Evolutionary conservation across 2,113 vertebrate genomes (phyloP).

Genomic region (Ardeotis arabs): DNA sequence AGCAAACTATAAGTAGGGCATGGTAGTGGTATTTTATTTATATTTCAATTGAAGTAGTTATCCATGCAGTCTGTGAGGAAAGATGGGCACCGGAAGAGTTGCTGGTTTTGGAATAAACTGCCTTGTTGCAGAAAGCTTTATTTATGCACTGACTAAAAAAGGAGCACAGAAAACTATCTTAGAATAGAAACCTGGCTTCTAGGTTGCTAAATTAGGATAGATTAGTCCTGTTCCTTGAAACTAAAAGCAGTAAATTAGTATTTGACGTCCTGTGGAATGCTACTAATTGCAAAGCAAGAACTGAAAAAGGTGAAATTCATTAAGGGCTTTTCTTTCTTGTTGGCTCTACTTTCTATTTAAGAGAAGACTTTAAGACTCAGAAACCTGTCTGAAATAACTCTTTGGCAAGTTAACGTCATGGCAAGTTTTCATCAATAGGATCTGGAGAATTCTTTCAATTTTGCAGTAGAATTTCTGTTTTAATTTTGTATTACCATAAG

Average conservation of each 20-base stretch:
- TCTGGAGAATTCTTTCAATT: constrained; percentile 20
- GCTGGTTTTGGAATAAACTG: neutral
- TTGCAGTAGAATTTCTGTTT: neutral
- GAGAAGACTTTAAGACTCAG: neutral
- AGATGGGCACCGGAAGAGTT: neutral
- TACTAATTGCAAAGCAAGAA: constrained; percentile 29
- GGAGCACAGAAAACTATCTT: neutral
- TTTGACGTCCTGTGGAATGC: constrained; percentile 29
- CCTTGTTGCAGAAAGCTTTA: neutral
- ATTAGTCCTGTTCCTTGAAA: neutral
- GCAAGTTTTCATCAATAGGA: constrained; percentile 14
- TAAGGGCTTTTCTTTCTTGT: constrained; percentile 45
- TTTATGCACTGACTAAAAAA: neutral
- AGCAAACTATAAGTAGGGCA: neutral
- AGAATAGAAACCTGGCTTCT: neutral
- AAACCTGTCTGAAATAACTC: constrained; percentile 26
- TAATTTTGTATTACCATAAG: neutral
- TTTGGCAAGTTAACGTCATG: constrained; percentile 13
- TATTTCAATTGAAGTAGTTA: neutral
- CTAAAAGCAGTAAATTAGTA: constrained; percentile 33
- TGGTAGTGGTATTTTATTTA: neutral
- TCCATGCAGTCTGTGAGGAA: neutral
- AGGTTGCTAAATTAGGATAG: neutral
- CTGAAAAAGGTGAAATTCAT: constrained; percentile 34
- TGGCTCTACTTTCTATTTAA: constrained; percentile 25